Evolutionary conservation across 2,113 vertebrate genomes (phyloP).

Genomic region (Tychaedon coryphoeus): DNA sequence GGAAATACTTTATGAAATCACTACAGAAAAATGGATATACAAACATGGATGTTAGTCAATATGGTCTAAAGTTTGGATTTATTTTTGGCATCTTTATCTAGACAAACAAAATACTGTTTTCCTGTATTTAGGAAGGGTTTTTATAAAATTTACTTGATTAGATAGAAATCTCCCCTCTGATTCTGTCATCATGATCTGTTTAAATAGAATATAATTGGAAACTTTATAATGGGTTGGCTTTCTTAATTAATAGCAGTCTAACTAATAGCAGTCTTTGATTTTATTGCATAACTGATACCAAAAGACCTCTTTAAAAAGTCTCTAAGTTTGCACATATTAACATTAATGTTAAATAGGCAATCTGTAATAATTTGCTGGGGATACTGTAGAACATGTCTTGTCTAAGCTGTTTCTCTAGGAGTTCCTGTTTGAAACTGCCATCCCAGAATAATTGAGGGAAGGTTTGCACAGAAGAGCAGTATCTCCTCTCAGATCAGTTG

Average conservation of each 20-base stretch:
- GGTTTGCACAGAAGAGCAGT: background rate
- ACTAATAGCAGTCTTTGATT: slow-evolving; percentile 22
- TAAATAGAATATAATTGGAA: background rate
- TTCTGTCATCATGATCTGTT: background rate
- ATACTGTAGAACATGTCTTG: background rate
- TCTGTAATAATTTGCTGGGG: background rate
- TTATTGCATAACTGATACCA: background rate
- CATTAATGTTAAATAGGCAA: background rate
- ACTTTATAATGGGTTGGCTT: background rate
- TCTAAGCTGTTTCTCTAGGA: background rate
- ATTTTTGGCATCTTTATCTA: background rate
- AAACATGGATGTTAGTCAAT: background rate
- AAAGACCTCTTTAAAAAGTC: background rate
- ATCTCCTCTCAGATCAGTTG: background rate
- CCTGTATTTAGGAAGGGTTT: background rate
- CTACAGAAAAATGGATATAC: background rate
- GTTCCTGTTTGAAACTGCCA: background rate
- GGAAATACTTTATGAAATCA: background rate
- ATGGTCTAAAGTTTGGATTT: background rate
- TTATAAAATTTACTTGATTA: background rate
- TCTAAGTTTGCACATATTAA: background rate
- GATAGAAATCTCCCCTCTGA: background rate
- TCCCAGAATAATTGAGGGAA: background rate
- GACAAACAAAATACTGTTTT: background rate
- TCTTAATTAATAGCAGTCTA: slow-evolving; percentile 35